Base-by-base conservation (phyloP, 2,888 invertebrate genomes). In the Platycheirus rosarum region DNA sequence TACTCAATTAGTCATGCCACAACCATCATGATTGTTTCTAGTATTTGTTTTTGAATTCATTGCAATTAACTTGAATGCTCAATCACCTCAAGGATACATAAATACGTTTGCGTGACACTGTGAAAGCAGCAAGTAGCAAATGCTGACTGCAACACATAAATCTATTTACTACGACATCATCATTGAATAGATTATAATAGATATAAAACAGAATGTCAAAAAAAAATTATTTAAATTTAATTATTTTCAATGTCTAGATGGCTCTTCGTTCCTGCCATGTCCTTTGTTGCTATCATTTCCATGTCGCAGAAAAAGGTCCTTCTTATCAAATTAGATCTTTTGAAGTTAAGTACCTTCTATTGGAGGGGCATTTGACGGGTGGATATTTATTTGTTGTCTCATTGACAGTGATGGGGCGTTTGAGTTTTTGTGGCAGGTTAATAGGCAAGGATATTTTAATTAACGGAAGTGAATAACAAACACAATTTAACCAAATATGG, bases 401-500 rank as follows among this genome's bases (percentile, higher is more conserved):
- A 53, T 53, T 37, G 53, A 20, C 20, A 35, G 18, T 1, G 9
- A 49, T 4, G 29, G 26, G 26, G 29, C 14, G 5, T 26, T 49
- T 29, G 7, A 11, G 16, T 26, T 48, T 26, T 14, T 49, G 26
- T 49, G 26, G 26, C 49, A 49, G 26, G 29, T 8, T 32, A 32
- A 8, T 32, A 32, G 8, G 8, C 6, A 20, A 35, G 35, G 18
- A 53, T 20, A 20, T 53, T 53, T 53, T 53, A 53, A 53, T 53
- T 53, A 53, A 46, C n/a, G 11, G 7, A 20, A 1, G 3, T 32
- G 9, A 35, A 16, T 18, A 18, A 32, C 5, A 32, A 13, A 40
- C 13, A 20, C 20, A 46, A 6, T 2, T 23, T 32, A 32, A 32
- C 6, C 26, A 26, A 4, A 26, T 26, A 26, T 6, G 26, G 26